Evolutionary conservation across 30 jellyfish, hydroid and myxozoan species (phyloP).

Genomic region (Mastigias papua): DNA sequence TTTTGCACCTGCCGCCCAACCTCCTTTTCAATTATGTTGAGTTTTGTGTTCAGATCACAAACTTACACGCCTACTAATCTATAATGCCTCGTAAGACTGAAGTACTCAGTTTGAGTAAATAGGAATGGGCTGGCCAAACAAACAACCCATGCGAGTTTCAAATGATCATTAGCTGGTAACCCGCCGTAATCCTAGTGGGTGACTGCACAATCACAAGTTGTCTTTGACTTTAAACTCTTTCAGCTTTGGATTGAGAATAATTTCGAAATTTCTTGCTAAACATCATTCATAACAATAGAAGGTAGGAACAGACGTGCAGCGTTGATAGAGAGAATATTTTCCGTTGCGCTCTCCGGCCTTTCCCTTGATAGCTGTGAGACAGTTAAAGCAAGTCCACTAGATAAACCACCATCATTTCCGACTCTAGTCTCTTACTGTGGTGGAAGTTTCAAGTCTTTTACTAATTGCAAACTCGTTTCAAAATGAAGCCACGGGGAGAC

Average conservation of each 20-base stretch:
- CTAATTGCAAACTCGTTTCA: neutral
- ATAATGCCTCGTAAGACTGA: slow-evolving; percentile 9
- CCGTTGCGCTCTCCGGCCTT: neutral
- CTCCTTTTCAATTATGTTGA: neutral
- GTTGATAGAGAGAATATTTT: neutral
- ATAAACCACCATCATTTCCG: neutral
- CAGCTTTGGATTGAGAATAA: neutral
- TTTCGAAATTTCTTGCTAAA: neutral
- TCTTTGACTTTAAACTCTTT: neutral
- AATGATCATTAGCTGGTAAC: slow-evolving; percentile 3
- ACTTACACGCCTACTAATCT: slow-evolving; percentile 45
- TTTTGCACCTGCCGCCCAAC: slow-evolving; percentile 44
- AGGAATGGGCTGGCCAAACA: slow-evolving; percentile 27
- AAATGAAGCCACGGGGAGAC: too few relatives aligned
- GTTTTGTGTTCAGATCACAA: neutral
- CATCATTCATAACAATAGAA: neutral
- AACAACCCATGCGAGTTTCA: neutral
- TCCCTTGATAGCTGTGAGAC: neutral
- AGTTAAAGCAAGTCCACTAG: neutral
- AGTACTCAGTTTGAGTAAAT: neutral
- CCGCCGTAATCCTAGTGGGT: slow-evolving; percentile 13
- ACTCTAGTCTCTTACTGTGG: neutral
- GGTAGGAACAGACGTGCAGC: slow-evolving; percentile 1
- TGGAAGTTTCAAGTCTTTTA: neutral
- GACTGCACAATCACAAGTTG: slow-evolving; percentile 2